These are phyloP conservation scores for Trachelipus rathkii DNA, from an alignment of 1,140 invertebrate species.

Conservation along the genomic window DNA sequence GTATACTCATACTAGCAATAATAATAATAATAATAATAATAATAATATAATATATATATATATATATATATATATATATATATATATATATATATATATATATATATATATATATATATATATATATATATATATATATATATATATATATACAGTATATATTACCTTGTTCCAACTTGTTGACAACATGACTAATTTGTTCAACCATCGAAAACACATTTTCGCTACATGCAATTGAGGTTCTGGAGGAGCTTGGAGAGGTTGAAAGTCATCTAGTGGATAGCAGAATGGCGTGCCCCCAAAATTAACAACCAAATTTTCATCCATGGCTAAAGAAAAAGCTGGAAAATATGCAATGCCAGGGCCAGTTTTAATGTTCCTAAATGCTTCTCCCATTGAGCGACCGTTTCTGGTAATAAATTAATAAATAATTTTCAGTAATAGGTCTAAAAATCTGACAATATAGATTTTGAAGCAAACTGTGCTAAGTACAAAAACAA, in stretches of 20 bases:
- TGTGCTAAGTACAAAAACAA: too few species aligned
- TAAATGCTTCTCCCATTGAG: conserved; percentile 68
- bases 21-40: not conserved
- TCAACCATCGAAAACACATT: conserved; percentile 59
- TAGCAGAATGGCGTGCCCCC: conserved; percentile 67
- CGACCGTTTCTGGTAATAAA: conserved; percentile 64
- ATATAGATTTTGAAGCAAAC: too few species aligned
- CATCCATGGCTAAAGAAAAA: conserved; percentile 67
- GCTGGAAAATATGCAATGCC: conserved; percentile 72
- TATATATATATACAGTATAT: conserved; percentile 1
- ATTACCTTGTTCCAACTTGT: not conserved
- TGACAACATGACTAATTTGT: conserved; percentile 46
- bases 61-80: too few species aligned
- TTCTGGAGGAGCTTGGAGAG: conserved; percentile 62
- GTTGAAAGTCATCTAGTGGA: conserved; percentile 63
- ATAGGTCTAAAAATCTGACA: too few species aligned
- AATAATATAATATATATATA: too few species aligned
- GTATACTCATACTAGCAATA: too few species aligned
- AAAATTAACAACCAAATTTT: conserved; percentile 74
- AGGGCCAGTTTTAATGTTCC: conserved; percentile 63
- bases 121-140: not conserved
- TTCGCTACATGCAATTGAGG: conserved; percentile 56
- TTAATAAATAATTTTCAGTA: not conserved
- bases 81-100: too few species aligned
- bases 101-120: not conserved